Conservation (phyloP, 2,888 invertebrate genomes). For the Thecophora atra region DNA sequence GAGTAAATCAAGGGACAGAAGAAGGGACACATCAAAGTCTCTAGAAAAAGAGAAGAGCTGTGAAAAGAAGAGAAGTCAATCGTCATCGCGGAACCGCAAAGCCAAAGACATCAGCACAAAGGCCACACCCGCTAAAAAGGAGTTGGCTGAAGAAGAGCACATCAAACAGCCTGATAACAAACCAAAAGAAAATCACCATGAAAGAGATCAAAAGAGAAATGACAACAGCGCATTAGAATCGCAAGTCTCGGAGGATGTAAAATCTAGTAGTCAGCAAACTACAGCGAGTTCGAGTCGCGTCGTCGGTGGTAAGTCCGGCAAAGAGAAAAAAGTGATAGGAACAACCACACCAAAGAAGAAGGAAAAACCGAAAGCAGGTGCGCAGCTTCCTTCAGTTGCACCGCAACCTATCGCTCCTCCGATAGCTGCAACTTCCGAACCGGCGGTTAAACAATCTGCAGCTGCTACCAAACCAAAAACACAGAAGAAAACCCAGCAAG, state of each 20-base stretch:
- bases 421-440: slow-evolving; percentile 42
- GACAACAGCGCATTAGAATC: neutral
- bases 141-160: slow-evolving; percentile 35
- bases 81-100: slow-evolving; percentile 25
- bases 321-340: slow-evolving; percentile 53
- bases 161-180: slow-evolving; percentile 37
- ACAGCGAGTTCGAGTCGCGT: slow-evolving; percentile 42
- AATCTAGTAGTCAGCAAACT: neutral
- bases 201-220: slow-evolving; percentile 32
- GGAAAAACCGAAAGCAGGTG: slow-evolving; percentile 44
- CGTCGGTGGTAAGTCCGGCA: slow-evolving; percentile 44
- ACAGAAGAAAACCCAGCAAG: slow-evolving; percentile 43
- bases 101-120: slow-evolving; percentile 31
- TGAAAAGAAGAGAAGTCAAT: slow-evolving; percentile 24
- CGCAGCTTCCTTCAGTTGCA: neutral
- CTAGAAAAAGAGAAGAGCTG: slow-evolving; percentile 34
- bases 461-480: slow-evolving; percentile 49
- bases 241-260: neutral
- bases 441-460: slow-evolving; percentile 53
- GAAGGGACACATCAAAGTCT: slow-evolving; percentile 40
- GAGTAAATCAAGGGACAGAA: slow-evolving; percentile 40
- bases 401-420: neutral
- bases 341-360: slow-evolving; percentile 50
- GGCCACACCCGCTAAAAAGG: slow-evolving; percentile 29
- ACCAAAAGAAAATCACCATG: slow-evolving; percentile 31